These are phyloP conservation scores for Onychostoma macrolepis DNA, from an alignment of 2,113 vertebrate species.

Conservation along the genomic window DNA sequence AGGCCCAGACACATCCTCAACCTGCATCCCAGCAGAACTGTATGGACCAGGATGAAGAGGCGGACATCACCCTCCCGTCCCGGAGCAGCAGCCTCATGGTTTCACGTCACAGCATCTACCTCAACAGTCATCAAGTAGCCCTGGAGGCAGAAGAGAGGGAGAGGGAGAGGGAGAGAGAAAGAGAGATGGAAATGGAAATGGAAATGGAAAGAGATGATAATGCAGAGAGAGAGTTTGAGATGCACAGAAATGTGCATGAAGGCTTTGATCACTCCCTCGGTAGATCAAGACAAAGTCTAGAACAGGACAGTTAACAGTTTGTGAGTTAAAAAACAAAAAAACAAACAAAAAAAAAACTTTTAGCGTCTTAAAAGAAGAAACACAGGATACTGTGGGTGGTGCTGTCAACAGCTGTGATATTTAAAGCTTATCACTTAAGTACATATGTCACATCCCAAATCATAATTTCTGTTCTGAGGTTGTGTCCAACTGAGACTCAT, in stretches of 20 bases:
- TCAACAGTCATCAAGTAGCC: slow-evolving; percentile 78
- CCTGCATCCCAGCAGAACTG: slow-evolving; percentile 38
- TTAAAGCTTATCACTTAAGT: neutral
- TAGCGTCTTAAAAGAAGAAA: neutral
- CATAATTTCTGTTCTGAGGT: neutral
- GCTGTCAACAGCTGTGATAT: neutral
- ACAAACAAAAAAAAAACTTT: neutral
- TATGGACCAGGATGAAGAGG: slow-evolving; percentile 60
- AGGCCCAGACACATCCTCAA: slow-evolving; percentile 45
- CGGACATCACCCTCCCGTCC: slow-evolving; percentile 63
- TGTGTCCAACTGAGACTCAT: neutral
- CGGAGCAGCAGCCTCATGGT: slow-evolving; percentile 67
- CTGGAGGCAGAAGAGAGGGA: slow-evolving; percentile 67
- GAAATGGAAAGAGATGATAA: slow-evolving; percentile 21
- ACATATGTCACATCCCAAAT: neutral
- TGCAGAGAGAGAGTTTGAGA: neutral
- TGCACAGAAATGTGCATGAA: slow-evolving; percentile 41
- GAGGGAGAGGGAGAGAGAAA: slow-evolving; percentile 49
- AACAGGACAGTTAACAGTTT: slow-evolving; percentile 25
- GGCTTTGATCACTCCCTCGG: slow-evolving; percentile 9
- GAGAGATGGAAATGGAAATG: slow-evolving; percentile 16
- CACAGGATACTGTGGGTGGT: neutral
- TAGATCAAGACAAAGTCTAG: slow-evolving; percentile 35
- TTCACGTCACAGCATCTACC: slow-evolving; percentile 77
- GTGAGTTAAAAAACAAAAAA: neutral